Conservation (phyloP, 2,113 vertebrate species). For the Pelmatolapia mariae region DNA sequence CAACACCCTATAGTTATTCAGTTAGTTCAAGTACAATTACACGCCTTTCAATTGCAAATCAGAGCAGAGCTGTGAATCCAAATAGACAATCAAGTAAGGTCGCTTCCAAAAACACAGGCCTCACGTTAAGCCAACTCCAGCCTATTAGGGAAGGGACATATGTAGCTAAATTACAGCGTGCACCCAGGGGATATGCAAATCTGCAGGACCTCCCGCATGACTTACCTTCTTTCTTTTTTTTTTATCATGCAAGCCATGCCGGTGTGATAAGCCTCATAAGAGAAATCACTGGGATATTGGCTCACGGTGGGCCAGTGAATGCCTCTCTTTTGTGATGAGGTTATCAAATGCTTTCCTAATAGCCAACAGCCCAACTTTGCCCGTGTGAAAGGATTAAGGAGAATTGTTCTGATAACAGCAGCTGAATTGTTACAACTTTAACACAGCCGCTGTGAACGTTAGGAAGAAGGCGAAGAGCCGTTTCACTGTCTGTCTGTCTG, state of each 20-base stretch:
- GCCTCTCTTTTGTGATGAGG: constrained; percentile 23
- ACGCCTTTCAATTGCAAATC: constrained; percentile 76
- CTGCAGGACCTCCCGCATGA: constrained; percentile 62
- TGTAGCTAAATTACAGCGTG: constrained; percentile 73
- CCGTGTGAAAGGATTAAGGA: constrained; percentile 48
- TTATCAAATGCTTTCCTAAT: constrained; percentile 52
- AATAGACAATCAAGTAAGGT: constrained; percentile 60
- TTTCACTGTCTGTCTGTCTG: not conserved
- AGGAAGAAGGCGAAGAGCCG: not conserved
- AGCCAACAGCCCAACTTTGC: constrained; percentile 37
- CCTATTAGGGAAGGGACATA: constrained; percentile 71
- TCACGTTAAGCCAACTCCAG: constrained; percentile 45
- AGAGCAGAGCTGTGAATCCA: constrained; percentile 50
- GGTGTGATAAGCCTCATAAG: constrained; percentile 52
- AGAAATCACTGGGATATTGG: constrained; percentile 29
- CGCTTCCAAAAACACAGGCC: constrained; percentile 52
- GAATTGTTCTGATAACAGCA: constrained; percentile 31
- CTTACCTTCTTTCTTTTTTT: constrained; percentile 48
- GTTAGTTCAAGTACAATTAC: constrained; percentile 69
- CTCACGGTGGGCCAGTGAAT: not conserved
- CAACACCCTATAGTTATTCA: constrained; percentile 63
- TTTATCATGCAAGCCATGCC: constrained; percentile 66
- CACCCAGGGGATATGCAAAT: constrained; percentile 72
- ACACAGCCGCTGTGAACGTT: constrained; percentile 1
- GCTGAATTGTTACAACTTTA: constrained; percentile 34